Evolutionary conservation across 2,113 vertebrate species (phyloP).

Genomic region (Dinomys branickii): DNA sequence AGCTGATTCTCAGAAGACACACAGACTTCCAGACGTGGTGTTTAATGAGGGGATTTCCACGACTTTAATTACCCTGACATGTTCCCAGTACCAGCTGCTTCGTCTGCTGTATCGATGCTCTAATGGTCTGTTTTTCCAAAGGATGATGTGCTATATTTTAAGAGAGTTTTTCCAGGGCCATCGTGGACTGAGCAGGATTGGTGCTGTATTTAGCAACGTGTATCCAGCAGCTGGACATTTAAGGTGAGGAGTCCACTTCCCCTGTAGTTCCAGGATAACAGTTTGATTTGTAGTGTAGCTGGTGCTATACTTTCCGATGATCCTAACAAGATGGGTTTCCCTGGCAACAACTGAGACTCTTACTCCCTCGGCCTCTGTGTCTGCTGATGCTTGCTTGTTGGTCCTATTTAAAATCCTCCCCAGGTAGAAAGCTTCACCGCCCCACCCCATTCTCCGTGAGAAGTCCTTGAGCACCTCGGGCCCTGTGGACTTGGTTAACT

Average conservation of each 20-base stretch:
- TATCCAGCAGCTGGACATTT: background rate
- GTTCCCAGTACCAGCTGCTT: background rate
- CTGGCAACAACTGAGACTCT: background rate
- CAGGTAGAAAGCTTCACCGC: background rate
- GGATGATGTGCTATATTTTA: background rate
- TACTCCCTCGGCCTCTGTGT: background rate
- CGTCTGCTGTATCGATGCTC: background rate
- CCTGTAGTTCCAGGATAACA: background rate
- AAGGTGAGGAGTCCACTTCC: background rate
- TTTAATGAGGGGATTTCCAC: slow-evolving; percentile 27
- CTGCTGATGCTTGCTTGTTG: background rate
- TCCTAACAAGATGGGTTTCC: background rate
- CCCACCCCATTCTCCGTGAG: background rate
- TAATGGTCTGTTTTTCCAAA: background rate
- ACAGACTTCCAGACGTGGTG: background rate
- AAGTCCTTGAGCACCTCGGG: background rate
- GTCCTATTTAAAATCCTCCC: background rate
- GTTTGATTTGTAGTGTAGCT: background rate
- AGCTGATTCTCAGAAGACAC: background rate
- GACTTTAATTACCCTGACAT: background rate
- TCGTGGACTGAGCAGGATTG: background rate
- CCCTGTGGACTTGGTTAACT: background rate
- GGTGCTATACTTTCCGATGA: background rate
- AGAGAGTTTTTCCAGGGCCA: background rate
- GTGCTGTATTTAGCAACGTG: background rate